Evolutionary conservation across 2,113 vertebrate genomes (phyloP), one percentile per base, ranked within the genome.

Genomic region (Silurus meridionalis): DNA sequence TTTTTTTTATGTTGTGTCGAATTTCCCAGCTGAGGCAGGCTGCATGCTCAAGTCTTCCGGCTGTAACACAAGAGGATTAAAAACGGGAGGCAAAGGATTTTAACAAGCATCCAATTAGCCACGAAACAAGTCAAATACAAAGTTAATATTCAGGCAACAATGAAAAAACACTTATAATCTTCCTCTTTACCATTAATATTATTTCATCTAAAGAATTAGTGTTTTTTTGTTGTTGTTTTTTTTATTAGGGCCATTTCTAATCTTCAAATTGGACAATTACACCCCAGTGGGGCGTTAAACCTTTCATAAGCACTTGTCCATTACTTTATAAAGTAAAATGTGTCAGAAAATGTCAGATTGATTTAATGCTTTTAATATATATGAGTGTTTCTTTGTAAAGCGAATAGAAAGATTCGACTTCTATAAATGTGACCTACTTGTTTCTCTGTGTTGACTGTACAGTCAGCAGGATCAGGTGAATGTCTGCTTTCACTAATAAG

Each of bases 101-200:
- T 87, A 91, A 89, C 82, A 86, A 85, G 66, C 80, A 71, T 86
- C 78, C 81, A 90, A 87, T 91, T 91, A 91, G 55, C 86, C 72
- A 7, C 75, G 84, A 80, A 89, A 87, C 74, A 78, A 88, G 84
- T 85, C 80, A 19, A 71, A 86, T 64, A 79, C 85, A 83, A 86
- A 83, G 80, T 79, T 85, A 88, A 83, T 85, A 80, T 58, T 61
- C 21, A 52, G 46, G 46, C 80, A 82, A 84, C 86, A 86, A 48
- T 48, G 83, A 63, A 46, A 13, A 58, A 58, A 80, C 72, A 74
- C 83, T 84, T 57, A 58, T 63, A 37, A 69, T 84, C 83, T 61
- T 85, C 81, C 28, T 50, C 60, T n/a, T 86, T 63, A 58, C 48
- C 74, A 87, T 85, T 85, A 83, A 87, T 83, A 60, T n/a, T 69